Evolutionary conservation across 2,888 invertebrate species (phyloP), one percentile per base, ranked within the genome.

Genomic region (Eumerus sabulonum): DNA sequence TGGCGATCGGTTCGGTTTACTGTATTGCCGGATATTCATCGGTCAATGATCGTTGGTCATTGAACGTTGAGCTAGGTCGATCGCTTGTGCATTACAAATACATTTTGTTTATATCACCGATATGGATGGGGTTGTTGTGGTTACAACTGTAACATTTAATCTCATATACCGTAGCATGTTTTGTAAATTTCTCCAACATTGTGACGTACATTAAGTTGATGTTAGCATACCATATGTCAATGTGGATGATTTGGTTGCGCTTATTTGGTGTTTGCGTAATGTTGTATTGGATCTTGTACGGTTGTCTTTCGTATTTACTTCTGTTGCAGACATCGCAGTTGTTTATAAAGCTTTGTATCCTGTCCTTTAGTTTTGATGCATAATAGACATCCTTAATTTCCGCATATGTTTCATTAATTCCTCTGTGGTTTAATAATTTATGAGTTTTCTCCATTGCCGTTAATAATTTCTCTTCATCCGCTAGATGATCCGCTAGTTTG

Each of bases 221-320:
- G 1, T 54, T 54, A 7, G 57, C 48, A 12, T 48, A 45, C 54
- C 16, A 44, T 0, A 44, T 56, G 5, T 56, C 42, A 4, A 68
- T 36, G 17, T 16, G 47, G 3, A 13, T 54, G 27, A n/a, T 70
- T 70, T 5, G 62, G 54, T 35, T 14, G 11, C 5, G 40, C 3
- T 50, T 35, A 5, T 13, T 11, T 13, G 50, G 50, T 2, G 57
- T 50, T n/a, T 68, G 36, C 0, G 59, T 66, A 18, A 42, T 14
- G 27, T 66, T 48, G 1, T 3, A 40, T 9, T 3, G 11, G 11
- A n/a, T 3, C 9, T 40, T 40, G 3, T n/a, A 11, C 9, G 64
- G 72, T 17, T 73, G 14, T 27, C 66, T 66, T 12, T 60, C 60
- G 9, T 67, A 74, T 51, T 67, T 73, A 1, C 44, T 56, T 12